Evolutionary conservation across 1,140 invertebrate species (phyloP), one percentile per base, ranked within the genome.

Genomic region (Grapholita molesta): DNA sequence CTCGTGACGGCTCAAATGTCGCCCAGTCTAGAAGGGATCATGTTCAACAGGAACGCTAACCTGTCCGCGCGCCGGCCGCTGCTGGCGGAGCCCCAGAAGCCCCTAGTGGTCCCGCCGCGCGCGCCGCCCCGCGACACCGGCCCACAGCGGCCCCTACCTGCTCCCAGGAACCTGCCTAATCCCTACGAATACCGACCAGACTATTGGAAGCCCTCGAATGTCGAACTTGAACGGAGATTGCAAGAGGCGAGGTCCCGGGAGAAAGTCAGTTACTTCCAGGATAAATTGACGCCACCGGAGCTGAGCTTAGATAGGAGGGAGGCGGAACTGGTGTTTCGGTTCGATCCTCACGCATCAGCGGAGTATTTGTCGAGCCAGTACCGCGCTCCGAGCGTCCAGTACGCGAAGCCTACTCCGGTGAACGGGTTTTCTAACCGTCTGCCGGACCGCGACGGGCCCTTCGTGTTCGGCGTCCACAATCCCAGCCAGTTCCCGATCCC

Each of bases 381-480:
- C 74, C 78, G 84, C 57, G 86, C 86, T 48, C 89, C 89, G 53
- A 73, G 77, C 42, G 86, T 88, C 70, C 88, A 90, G 70, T 89
- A 89, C 75, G 84, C 86, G 73, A 88, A 88, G 76, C 80, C 86
- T 55, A 84, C 82, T 73, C 85, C 85, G 67, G 88, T 79, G 70
- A 90, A 89, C 82, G 88, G 88, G 80, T 84, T 85, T 77, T 74
- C 79, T 71, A 81, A 77, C 76, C 86, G 87, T 82, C 70, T 84
- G 69, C 84, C 84, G 72, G 88, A 90, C 71, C 82, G 84, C 79
- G 89, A 92, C 77, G 92, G 92, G 25, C 92, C 92, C 73, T 92
- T 92, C 84, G 92, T 92, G 68, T 92, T 92, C 78, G 92, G 92
- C 57, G 85, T 92, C 57, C 89, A 92, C 77, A 90, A 85, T 66